Conservation (phyloP, 2,113 vertebrate genomes). For the Montifringilla adamsi region DNA sequence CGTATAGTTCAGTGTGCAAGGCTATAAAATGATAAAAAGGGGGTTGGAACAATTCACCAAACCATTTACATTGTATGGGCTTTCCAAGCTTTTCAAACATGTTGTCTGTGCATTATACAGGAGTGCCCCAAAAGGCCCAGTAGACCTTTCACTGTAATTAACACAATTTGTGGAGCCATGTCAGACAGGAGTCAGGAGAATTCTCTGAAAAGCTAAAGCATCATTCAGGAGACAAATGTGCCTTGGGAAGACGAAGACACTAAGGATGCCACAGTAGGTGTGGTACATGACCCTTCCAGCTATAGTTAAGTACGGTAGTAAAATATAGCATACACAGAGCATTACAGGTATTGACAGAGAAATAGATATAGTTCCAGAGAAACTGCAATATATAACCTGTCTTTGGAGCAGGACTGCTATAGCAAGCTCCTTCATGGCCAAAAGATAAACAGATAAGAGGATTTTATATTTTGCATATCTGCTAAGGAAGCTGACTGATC, state of each 20-base stretch:
- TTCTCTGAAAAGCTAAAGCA: background rate
- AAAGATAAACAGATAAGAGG: background rate
- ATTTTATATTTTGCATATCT: background rate
- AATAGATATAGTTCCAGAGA: background rate
- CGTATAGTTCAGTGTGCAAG: background rate
- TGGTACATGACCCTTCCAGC: background rate
- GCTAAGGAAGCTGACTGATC: background rate
- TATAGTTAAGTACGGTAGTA: background rate
- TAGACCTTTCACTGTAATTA: background rate
- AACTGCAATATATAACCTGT: background rate
- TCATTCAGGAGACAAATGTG: background rate
- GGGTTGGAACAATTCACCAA: background rate
- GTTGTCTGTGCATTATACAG: background rate
- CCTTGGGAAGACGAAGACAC: background rate
- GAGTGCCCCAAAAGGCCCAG: background rate
- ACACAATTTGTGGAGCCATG: background rate
- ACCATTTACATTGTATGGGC: background rate
- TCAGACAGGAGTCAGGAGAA: background rate
- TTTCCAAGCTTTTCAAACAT: background rate
- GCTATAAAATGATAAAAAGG: background rate
- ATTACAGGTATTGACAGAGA: background rate
- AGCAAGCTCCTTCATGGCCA: background rate
- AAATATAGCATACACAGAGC: background rate
- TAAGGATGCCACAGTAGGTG: background rate
- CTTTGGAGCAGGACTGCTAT: background rate